These are phyloP conservation scores for Drosophila funebris DNA, from an alignment of 1,140 invertebrate genomes.

Conservation along the genomic window DNA sequence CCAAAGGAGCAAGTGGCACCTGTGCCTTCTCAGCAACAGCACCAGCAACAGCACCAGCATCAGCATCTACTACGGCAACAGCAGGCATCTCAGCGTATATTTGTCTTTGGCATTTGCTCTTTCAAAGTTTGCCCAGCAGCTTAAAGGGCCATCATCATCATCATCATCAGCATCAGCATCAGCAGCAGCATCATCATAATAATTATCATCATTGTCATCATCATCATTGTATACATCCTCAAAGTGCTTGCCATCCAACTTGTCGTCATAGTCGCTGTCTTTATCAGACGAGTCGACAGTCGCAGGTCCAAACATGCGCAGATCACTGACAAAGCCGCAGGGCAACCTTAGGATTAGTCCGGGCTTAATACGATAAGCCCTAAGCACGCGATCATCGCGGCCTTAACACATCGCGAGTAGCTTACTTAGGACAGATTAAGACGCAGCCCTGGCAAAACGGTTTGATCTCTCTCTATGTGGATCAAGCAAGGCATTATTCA, in stretches of 20 bases:
- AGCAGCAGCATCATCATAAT: not conserved
- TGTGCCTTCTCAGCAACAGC: constrained; percentile 34
- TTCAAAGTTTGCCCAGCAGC: constrained; percentile 39
- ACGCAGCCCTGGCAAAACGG: not conserved
- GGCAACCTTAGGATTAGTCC: constrained; percentile 20
- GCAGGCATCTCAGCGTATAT: constrained; percentile 33
- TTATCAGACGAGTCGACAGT: constrained; percentile 10
- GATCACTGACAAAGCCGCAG: constrained; percentile 14
- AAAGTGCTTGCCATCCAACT: constrained; percentile 10
- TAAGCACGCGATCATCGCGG: constrained; percentile 38
- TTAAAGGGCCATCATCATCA: constrained; percentile 32
- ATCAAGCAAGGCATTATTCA: not conserved
- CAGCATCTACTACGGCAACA: not conserved
- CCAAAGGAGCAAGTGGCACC: constrained; percentile 65
- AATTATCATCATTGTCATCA: constrained; percentile 2
- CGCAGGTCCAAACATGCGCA: constrained; percentile 40
- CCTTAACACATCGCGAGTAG: constrained; percentile 17
- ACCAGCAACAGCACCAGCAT: not conserved
- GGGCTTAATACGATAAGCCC: constrained; percentile 35
- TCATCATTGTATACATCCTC: constrained; percentile 18
- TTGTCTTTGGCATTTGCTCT: constrained; percentile 66
- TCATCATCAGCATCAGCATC: not conserved
- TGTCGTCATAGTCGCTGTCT: constrained; percentile 8
- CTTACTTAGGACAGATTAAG: constrained; percentile 25
- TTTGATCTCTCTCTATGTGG: constrained; percentile 22